phyloP scores from a whole-genome alignment of 1,140 invertebrate genomes.

The Ephestia elutella region DNA sequence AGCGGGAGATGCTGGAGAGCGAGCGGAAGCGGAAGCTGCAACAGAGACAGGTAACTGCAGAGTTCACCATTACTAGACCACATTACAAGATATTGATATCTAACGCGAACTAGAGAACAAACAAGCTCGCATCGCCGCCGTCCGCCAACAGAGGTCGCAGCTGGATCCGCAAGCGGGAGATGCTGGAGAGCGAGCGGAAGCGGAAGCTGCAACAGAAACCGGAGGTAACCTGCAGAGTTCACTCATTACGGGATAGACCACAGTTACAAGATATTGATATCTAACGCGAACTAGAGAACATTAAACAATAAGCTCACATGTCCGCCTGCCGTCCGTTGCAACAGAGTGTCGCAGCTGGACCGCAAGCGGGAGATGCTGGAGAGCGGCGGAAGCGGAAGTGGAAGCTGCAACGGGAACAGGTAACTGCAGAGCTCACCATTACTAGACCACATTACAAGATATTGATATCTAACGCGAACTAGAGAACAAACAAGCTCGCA shows the following conservation, averaged over 20 bases:
- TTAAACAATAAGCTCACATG: too few species aligned
- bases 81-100: too few species aligned
- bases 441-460: too few species aligned
- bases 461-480: too few species aligned
- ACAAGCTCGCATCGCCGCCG: constrained; percentile 44
- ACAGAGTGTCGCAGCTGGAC: constrained; percentile 61
- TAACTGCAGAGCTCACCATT: too few species aligned
- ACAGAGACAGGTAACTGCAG: constrained; percentile 18
- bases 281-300: too few species aligned
- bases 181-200: constrained; percentile 65
- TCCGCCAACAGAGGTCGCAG: constrained; percentile 52
- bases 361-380: constrained; percentile 62
- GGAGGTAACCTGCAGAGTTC: too few species aligned
- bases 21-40: constrained; percentile 54
- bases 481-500: too few species aligned
- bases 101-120: too few species aligned
- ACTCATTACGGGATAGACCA: too few species aligned
- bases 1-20: constrained; percentile 59
- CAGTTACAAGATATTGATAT: too few species aligned
- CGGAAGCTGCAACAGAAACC: constrained; percentile 28
- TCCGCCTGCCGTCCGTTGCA: constrained; percentile 46
- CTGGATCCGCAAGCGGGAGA: constrained; percentile 64
- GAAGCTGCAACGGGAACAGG: constrained; percentile 30
- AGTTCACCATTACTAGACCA: too few species aligned
- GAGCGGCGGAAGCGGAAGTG: constrained; percentile 66